Conservation (phyloP, 1,140 invertebrate species). For the Teleogryllus occipitalis region DNA sequence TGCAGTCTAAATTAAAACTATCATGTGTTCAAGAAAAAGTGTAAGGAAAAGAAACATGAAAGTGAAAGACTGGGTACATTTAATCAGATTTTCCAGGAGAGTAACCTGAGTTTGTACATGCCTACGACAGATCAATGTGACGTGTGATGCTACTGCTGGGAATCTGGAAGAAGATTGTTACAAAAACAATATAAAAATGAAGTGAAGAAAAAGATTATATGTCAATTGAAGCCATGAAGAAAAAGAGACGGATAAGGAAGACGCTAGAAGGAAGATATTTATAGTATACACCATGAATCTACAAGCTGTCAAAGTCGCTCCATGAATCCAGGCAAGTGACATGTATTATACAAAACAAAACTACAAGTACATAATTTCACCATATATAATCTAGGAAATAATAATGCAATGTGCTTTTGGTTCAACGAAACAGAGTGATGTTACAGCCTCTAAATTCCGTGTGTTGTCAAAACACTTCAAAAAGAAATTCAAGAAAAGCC, state of each 20-base stretch:
- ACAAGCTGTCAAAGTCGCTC: not conserved
- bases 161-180: no score
- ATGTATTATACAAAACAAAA: not conserved
- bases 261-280: not conserved
- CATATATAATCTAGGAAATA: not conserved
- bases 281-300: not conserved
- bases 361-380: not conserved
- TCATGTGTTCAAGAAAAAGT: not conserved
- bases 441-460: not conserved
- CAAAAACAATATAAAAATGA: no score
- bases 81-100: not conserved
- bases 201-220: no score
- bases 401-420: not conserved
- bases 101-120: not conserved
- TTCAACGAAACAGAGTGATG: not conserved
- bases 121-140: not conserved
- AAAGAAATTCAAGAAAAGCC: constrained; percentile 1
- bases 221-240: no score
- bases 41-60: not conserved
- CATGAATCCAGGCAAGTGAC: not conserved
- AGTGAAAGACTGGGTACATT: not conserved
- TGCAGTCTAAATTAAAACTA: not conserved
- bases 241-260: no score
- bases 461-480: not conserved
- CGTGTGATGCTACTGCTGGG: not conserved